A percentile compares a stretch with the other conserved stretches of the same genome.
Conservation (phyloP, 2,113 vertebrate genomes). For the Hymenochirus boettgeri region DNA sequence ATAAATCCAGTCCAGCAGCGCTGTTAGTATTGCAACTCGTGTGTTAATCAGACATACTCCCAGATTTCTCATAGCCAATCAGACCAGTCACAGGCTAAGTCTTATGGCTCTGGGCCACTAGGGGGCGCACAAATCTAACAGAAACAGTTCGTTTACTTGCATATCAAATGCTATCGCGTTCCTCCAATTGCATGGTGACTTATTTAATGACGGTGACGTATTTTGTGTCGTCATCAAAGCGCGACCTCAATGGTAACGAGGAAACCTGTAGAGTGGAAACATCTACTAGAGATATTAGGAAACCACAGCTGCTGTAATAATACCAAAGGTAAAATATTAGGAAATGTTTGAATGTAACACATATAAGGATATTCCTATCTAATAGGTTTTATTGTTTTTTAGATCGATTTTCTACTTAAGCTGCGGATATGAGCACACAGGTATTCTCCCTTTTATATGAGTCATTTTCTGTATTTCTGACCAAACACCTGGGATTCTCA, state of each 20-base stretch:
- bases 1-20: no score
- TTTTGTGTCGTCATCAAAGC: constrained; percentile 3
- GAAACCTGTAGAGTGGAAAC: background rate
- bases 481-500: background rate
- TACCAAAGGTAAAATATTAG: background rate
- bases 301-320: background rate
- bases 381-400: background rate
- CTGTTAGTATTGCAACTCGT: no score
- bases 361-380: background rate
- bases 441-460: constrained; percentile 43
- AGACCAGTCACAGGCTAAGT: no score
- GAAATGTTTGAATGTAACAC: background rate
- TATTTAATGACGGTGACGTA: no score
- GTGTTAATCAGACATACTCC: no score
- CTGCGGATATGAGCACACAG: constrained; percentile 56
- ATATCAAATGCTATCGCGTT: no score
- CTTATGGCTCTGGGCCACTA: no score
- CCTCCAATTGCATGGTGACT: no score
- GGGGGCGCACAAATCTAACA: no score
- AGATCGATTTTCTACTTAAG: background rate
- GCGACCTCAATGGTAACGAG: constrained; percentile 6
- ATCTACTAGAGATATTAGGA: background rate
- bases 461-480: background rate
- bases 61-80: no score
- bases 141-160: no score